Conservation (phyloP, 2,797 vertebrate species). For the Pangasius mekongensis region DNA sequence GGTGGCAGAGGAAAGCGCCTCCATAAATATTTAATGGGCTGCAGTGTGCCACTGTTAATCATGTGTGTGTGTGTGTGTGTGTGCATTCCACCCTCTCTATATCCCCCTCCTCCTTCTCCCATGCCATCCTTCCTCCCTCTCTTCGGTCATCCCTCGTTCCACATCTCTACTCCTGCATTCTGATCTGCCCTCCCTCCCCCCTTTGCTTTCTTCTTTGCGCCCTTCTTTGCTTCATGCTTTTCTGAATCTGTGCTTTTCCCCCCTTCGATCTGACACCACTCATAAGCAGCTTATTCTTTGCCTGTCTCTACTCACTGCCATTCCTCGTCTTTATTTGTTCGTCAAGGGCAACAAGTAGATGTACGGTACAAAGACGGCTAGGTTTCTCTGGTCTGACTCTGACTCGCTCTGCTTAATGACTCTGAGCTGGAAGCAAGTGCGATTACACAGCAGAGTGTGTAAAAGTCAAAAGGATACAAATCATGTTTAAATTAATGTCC, state of each 20-base stretch:
- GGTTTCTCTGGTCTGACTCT: constrained; percentile 59
- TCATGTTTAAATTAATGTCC: constrained; percentile 58
- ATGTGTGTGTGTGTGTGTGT: constrained; percentile 60
- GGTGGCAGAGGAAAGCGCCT: constrained; percentile 73
- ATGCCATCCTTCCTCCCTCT: constrained; percentile 43
- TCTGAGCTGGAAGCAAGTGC: constrained; percentile 68
- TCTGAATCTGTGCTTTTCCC: neutral
- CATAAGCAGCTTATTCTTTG: constrained; percentile 58
- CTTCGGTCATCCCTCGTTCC: constrained; percentile 4
- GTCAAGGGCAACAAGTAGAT: constrained; percentile 72
- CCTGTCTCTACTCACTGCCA: constrained; percentile 3
- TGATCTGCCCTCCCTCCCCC: neutral
- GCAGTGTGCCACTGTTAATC: constrained; percentile 76
- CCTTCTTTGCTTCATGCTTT: constrained; percentile 18
- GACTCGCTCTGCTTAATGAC: constrained; percentile 66
- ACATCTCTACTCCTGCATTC: neutral
- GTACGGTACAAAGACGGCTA: constrained; percentile 66
- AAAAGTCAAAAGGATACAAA: constrained; percentile 78
- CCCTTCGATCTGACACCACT: constrained; percentile 62
- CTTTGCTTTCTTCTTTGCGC: neutral
- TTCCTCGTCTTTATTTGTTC: constrained; percentile 69
- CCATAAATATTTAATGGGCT: constrained; percentile 84
- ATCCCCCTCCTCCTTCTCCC: constrained; percentile 49
- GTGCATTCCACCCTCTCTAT: neutral
- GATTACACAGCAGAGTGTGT: constrained; percentile 73